Evolutionary conservation across 1,140 invertebrate genomes (phyloP).

Genomic region (Bombus breviceps): DNA sequence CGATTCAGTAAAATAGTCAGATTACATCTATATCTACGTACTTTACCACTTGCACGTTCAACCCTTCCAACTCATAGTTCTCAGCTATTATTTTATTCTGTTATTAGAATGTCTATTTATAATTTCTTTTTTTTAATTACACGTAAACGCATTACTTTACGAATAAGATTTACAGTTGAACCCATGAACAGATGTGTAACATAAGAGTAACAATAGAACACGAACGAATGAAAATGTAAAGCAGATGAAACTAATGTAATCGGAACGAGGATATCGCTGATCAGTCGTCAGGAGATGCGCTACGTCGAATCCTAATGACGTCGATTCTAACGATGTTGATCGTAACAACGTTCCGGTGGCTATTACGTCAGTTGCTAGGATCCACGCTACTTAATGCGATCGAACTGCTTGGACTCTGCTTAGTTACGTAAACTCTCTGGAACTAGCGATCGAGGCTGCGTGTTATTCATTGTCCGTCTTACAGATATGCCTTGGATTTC

Average conservation of each 20-base stretch:
- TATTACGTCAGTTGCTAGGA: slow-evolving; percentile 9
- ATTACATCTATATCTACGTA: no score
- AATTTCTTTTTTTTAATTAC: no score
- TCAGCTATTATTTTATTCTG: no score
- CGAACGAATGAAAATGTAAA: background rate
- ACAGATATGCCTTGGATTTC: slow-evolving; percentile 50
- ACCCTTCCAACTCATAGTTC: no score
- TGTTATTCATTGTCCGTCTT: slow-evolving; percentile 64
- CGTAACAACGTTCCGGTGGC: slow-evolving; percentile 3
- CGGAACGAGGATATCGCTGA: background rate
- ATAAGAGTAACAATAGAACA: background rate
- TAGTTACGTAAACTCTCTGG: slow-evolving; percentile 37
- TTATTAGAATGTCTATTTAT: no score
- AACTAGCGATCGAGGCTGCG: slow-evolving; percentile 29
- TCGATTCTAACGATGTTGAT: background rate
- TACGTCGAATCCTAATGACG: background rate
- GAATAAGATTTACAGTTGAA: no score
- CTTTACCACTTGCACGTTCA: no score
- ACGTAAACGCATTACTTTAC: no score
- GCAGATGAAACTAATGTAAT: background rate
- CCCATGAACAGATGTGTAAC: background rate
- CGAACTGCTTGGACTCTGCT: slow-evolving; percentile 10
- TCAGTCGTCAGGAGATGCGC: background rate
- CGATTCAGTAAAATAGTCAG: no score
- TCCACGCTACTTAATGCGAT: slow-evolving; percentile 22